Evolutionary conservation across 2,113 vertebrate genomes (phyloP), one percentile per base, ranked within the genome.

Genomic region (Sardina pilchardus): DNA sequence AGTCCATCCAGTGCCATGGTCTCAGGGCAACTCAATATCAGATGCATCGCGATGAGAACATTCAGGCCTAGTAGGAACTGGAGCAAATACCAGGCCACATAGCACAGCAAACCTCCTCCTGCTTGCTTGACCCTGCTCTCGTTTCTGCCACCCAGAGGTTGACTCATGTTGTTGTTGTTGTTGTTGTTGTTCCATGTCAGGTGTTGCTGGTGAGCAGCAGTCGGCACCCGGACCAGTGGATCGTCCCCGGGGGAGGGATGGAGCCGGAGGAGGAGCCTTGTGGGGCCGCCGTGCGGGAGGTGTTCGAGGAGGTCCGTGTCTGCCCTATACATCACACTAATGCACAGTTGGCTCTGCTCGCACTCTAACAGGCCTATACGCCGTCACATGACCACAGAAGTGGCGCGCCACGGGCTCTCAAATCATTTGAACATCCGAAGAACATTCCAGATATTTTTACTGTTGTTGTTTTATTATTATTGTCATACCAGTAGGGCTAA

Each of bases 141-240:
- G 1, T 59, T 24, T 59, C 53, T 24, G 53, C 19, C 19, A 24
- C 0, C 53, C 19, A 19, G 17, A 19, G 50, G 16, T 53, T 17
- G 53, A 59, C 53, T 59, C 21, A 6, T 82, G 50, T 21, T 56
- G 48, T 43, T 50, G 3, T 17, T 50, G 47, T 44, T 7, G 3
- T 44, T n/a, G 14, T 19, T 42, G 39, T 42, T 42, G 39, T 42
- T 36, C 34, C 47, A 19, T 24, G 19, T 0, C 90, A 99, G 98
- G 98, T 99, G 56, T 91, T 99, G 90, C 94, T 99, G 82, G 98
- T 99, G 87, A 99, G 98, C 95, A 99, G 98, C 85, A 99, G 98
- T 93, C 96, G 98, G 85, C 96, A 99, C 90, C 98, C 98, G 0
- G 98, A 99, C 82, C 96, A 97, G 94, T 99, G 98, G 98, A 99